phyloP scores from a whole-genome alignment of 2,888 invertebrate genomes.

The Notocelia uddmanniana region DNA sequence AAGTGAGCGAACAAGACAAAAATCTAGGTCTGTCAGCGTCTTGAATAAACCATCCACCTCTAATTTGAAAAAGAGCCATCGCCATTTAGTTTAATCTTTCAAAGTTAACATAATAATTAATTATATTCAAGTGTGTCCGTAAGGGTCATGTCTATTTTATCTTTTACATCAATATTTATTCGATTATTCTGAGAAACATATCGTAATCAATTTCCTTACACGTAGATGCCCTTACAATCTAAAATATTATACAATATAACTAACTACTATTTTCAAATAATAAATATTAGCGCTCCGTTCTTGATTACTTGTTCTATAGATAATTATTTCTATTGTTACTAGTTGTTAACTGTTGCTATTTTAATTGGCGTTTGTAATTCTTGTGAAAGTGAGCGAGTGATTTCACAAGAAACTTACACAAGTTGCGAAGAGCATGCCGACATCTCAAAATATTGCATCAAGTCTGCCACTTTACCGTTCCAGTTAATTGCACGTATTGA shows the following conservation, averaged over 20 bases:
- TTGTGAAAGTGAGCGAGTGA: slow-evolving; percentile 21
- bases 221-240: slow-evolving; percentile 15
- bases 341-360: slow-evolving; percentile 23
- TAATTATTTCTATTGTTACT: slow-evolving; percentile 25
- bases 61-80: neutral
- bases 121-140: neutral
- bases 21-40: too few species aligned
- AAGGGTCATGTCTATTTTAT: slow-evolving; percentile 3
- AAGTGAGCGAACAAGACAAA: too few species aligned
- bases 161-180: slow-evolving; percentile 27
- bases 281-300: slow-evolving; percentile 35
- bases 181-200: slow-evolving; percentile 33
- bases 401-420: slow-evolving; percentile 32
- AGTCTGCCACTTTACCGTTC: slow-evolving; percentile 19
- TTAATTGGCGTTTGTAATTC: slow-evolving; percentile 19
- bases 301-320: slow-evolving; percentile 22
- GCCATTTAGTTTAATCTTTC: neutral
- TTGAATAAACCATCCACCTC: too few species aligned
- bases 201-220: slow-evolving; percentile 12
- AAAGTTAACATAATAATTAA: neutral
- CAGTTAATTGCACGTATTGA: slow-evolving; percentile 28
- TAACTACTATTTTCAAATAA: slow-evolving; percentile 35
- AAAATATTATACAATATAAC: slow-evolving; percentile 41
- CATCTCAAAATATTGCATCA: slow-evolving; percentile 29
- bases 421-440: slow-evolving; percentile 29